phyloP scores from a whole-genome alignment of 30 jellyfish, hydroid and myxozoan species.

The Chrysaora quinquecirrha region DNA sequence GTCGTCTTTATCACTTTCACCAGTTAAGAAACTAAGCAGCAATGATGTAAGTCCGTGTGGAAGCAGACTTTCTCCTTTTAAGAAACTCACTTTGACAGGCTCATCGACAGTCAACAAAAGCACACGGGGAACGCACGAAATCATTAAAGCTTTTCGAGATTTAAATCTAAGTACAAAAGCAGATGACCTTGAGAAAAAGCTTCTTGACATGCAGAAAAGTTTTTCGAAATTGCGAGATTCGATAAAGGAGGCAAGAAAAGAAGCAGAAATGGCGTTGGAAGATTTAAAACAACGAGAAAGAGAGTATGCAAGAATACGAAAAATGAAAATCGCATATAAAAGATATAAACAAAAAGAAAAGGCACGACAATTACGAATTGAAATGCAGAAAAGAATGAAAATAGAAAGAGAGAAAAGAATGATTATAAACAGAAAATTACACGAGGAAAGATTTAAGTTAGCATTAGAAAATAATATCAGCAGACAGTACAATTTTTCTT shows the following conservation, averaged over 20 bases:
- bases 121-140: background rate
- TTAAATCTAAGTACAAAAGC: background rate
- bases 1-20: background rate
- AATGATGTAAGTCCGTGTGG: background rate
- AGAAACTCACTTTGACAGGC: background rate
- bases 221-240: background rate
- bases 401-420: constrained; percentile 39
- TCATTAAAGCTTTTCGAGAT: background rate
- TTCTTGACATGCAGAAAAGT: background rate
- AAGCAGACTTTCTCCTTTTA: background rate
- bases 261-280: constrained; percentile 10
- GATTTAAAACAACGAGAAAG: background rate
- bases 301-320: constrained; percentile 22
- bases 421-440: constrained; percentile 7
- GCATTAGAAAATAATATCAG: constrained; percentile 32
- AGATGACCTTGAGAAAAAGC: background rate
- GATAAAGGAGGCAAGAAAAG: background rate
- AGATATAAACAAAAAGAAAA: constrained; percentile 35
- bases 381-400: constrained; percentile 29
- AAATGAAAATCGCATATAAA: constrained; percentile 21
- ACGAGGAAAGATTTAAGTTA: constrained; percentile 35
- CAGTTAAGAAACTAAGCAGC: background rate
- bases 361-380: constrained; percentile 41
- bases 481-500: constrained; percentile 46
- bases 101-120: background rate